Evolutionary conservation across 2,797 vertebrate species (phyloP), one percentile per base, ranked within the genome.

Genomic region (Karalla daura): DNA sequence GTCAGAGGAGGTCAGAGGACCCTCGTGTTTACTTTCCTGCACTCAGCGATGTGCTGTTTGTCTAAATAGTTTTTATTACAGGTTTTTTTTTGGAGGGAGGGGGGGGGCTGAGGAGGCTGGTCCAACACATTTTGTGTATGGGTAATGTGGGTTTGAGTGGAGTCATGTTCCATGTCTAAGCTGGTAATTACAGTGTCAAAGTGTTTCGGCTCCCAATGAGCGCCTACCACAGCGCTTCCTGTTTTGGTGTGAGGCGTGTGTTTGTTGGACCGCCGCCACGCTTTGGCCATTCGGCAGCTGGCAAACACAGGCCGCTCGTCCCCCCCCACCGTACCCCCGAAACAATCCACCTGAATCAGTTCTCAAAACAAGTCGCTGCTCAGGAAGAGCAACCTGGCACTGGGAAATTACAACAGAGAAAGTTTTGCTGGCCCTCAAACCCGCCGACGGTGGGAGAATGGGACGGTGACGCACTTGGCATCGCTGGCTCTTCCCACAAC

Each of bases 221-320:
- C 45, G 51, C 40, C 47, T 58, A 51, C 47, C 50, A 9, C 23
- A 65, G 52, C 9, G 0, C 80, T 83, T 88, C 83, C 78, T 88
- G 81, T 86, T 88, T 85, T 78, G 74, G 63, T 78, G n/a, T 39
- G 32, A 44, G 14, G 44, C 14, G 24, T 71, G 67, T 80, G 60
- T 72, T 25, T 80, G 60, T 86, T 83, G 81, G 78, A 61, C 39
- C 18, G 36, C 4, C 1, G 46, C 55, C 76, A 60, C 23, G 30
- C 33, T 58, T 45, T 51, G 61, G 71, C 60, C 30, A 49, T 23
- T 45, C 60, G 61, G 71, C 53, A 30, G 44, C 24, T 14, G 3
- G 50, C 54, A 53, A 41, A 51, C 35, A 17, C 1, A 0, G 14
- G 25, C 20, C 0, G 40, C 54, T 67, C 63, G 61, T 43, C 28